Percentiles rank a stretch among this genome's conserved stretches.
Conservation (phyloP, 2,888 invertebrate genomes). For the Apotomis capreana region DNA sequence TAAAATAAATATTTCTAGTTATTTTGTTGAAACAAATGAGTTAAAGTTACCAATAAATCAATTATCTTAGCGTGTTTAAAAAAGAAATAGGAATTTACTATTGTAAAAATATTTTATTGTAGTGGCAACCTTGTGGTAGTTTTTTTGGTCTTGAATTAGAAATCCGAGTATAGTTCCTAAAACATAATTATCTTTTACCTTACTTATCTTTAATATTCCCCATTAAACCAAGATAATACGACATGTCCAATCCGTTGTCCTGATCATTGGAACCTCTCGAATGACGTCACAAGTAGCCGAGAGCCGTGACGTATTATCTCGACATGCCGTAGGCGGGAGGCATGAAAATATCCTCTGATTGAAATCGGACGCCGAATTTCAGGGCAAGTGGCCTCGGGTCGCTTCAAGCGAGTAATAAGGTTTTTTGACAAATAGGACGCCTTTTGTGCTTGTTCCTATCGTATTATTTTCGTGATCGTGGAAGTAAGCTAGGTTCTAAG, state of each 20-base stretch:
- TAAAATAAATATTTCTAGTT: too few species aligned
- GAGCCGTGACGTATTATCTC: slow-evolving; percentile 13
- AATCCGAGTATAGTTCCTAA: too few species aligned
- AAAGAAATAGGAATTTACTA: too few species aligned
- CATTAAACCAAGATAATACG: not conserved
- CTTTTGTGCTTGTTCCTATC: slow-evolving; percentile 5
- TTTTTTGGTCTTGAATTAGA: too few species aligned
- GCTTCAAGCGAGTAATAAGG: not conserved
- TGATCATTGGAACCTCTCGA: slow-evolving; percentile 18
- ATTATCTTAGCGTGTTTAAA: too few species aligned
- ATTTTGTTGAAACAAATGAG: too few species aligned
- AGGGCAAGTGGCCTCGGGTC: not conserved
- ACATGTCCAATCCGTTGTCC: not conserved
- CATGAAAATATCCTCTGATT: slow-evolving; percentile 26
- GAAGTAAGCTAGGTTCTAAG: not conserved
- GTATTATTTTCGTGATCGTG: not conserved
- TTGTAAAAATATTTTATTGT: too few species aligned
- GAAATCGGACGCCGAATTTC: slow-evolving; percentile 12
- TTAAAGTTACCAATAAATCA: too few species aligned
- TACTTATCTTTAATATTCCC: not conserved
- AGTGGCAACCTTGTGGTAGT: too few species aligned
- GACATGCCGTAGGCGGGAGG: slow-evolving; percentile 9
- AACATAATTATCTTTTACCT: too few species aligned
- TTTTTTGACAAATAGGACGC: slow-evolving; percentile 2
- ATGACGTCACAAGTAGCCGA: slow-evolving; percentile 23